Percentiles rank a stretch among this genome's conserved stretches.
Conservation (phyloP, 2,888 invertebrate genomes). For the Bruchidius siliquastri region DNA sequence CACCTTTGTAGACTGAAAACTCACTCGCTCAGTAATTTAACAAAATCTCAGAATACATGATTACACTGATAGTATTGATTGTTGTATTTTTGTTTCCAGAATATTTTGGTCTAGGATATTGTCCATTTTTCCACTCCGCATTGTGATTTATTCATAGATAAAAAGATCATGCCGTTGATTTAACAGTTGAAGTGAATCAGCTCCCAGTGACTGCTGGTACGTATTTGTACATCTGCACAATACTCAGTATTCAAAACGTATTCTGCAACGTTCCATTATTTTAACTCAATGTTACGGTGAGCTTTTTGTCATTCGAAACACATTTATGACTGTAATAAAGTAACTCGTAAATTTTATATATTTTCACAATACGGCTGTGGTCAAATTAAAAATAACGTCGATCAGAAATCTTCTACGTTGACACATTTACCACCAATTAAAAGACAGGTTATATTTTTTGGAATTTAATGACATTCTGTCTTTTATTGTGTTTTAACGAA, state of each 20-base stretch:
- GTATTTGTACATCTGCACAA: too few species aligned
- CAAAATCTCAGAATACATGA: too few species aligned
- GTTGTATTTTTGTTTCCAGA: too few species aligned
- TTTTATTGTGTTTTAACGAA: not conserved
- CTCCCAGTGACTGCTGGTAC: too few species aligned
- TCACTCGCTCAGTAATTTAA: too few species aligned
- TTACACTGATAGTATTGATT: too few species aligned
- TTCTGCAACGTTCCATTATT: not conserved
- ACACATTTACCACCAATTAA: not conserved
- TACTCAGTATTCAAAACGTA: not conserved
- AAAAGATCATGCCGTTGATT: too few species aligned
- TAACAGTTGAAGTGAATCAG: too few species aligned
- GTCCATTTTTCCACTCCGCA: too few species aligned
- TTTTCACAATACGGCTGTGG: not conserved
- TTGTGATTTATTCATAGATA: too few species aligned
- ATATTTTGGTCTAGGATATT: too few species aligned
- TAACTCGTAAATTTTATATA: not conserved
- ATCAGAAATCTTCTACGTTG: not conserved
- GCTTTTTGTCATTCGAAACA: not conserved
- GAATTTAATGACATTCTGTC: not conserved
- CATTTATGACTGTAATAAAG: not conserved
- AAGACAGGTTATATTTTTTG: not conserved
- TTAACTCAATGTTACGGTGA: not conserved
- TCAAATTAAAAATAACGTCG: not conserved
- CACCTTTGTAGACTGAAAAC: too few species aligned